Conservation (phyloP, 2,113 vertebrate species). For the Ptychochromis oligacanthus region DNA sequence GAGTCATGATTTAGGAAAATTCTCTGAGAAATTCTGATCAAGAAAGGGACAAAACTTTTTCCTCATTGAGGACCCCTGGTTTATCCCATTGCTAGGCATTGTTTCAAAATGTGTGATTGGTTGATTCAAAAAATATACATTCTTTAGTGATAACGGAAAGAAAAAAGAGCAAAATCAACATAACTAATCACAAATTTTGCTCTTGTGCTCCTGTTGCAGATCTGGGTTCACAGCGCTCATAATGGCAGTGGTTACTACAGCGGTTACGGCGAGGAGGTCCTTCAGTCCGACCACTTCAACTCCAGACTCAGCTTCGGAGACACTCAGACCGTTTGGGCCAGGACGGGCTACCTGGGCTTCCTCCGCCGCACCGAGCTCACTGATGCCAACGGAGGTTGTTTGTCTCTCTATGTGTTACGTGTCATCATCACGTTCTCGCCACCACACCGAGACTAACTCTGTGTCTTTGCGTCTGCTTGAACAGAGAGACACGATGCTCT, state of each 20-base stretch:
- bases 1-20: no score
- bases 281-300: constrained; percentile 97
- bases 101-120: neutral
- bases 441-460: rapidly evolving
- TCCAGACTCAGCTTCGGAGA: constrained; percentile 96
- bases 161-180: neutral
- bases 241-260: constrained; percentile 98
- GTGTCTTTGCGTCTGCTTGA: neutral
- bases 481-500: constrained; percentile 96
- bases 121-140: neutral
- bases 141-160: neutral
- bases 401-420: rapidly evolving
- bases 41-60: no score
- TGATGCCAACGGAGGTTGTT: constrained; percentile 92
- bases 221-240: constrained; percentile 97
- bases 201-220: constrained; percentile 76
- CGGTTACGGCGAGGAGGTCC: constrained; percentile 94
- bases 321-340: constrained; percentile 94
- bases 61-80: no score
- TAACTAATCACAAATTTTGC: neutral
- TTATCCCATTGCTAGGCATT: neutral
- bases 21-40: no score
- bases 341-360: constrained; percentile 97
- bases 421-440: rapidly evolving
- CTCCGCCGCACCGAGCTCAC: constrained; percentile 96